Conservation (phyloP, 2,797 vertebrate genomes). For the Melopsittacus undulatus region DNA sequence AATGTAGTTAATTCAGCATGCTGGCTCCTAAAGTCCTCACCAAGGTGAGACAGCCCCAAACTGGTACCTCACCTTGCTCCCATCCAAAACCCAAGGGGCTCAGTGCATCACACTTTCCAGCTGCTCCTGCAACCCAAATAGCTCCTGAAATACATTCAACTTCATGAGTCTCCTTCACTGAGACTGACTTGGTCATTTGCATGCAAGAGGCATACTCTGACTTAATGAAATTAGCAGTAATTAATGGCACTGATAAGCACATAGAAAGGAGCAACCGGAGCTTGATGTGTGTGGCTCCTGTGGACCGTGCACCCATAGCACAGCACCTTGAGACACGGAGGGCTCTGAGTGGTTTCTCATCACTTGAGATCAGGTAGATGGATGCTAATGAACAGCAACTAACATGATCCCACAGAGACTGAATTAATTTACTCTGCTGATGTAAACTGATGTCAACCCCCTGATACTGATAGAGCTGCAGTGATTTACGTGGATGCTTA, state of each 20-base stretch:
- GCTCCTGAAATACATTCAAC: not conserved
- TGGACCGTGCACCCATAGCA: rapidly evolving
- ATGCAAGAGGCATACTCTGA: not conserved
- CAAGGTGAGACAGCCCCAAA: not conserved
- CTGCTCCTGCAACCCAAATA: not conserved
- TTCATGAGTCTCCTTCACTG: not conserved
- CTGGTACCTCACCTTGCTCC: not conserved
- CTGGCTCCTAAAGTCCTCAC: not conserved
- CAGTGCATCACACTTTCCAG: not conserved
- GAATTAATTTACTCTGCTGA: slow-evolving; percentile 35
- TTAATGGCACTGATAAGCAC: not conserved
- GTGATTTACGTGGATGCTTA: slow-evolving; percentile 13
- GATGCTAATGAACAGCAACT: not conserved
- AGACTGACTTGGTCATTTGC: not conserved
- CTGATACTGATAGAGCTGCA: not conserved
- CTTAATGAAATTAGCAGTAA: slow-evolving; percentile 42
- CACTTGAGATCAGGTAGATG: not conserved
- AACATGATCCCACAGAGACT: not conserved
- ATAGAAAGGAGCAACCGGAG: not conserved
- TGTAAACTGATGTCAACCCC: slow-evolving; percentile 13
- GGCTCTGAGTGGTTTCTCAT: not conserved
- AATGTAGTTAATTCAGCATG: not conserved
- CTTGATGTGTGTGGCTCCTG: not conserved
- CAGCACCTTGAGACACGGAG: not conserved
- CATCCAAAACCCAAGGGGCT: not conserved